A percentile compares a stretch with the other conserved stretches of the same genome.
These are phyloP conservation scores for Drosophila bocqueti DNA, from an alignment of 1,140 invertebrate species.

Conservation along the genomic window DNA sequence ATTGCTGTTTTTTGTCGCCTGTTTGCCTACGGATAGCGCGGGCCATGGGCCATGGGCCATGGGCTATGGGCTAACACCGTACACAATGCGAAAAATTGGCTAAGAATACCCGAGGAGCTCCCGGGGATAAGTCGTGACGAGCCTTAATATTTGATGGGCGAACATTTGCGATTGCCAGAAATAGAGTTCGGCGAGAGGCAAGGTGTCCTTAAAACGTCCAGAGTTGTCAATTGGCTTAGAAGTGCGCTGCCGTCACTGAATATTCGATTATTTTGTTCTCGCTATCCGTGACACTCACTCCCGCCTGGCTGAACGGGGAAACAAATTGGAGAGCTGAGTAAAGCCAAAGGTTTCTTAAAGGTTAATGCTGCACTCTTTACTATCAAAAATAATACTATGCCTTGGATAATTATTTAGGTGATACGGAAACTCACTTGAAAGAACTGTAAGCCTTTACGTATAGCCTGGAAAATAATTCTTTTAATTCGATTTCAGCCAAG, in stretches of 20 bases:
- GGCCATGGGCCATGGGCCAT: not conserved
- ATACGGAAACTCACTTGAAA: not conserved
- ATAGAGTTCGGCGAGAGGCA: not conserved
- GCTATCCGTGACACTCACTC: not conserved
- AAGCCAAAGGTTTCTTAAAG: not conserved
- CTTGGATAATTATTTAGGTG: no score
- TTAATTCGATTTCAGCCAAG: not conserved
- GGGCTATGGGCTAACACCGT: not conserved
- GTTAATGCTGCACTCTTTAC: no score
- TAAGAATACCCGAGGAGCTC: not conserved
- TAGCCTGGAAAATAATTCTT: not conserved
- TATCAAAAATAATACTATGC: not conserved
- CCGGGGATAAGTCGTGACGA: not conserved
- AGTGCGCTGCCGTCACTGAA: slow-evolving; percentile 2
- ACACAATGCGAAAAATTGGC: slow-evolving; percentile 11
- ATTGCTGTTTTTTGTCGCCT: slow-evolving; percentile 7
- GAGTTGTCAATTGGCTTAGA: not conserved
- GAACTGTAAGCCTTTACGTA: not conserved
- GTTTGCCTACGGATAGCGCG: slow-evolving; percentile 27
- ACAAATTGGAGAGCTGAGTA: not conserved
- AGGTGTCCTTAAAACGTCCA: not conserved
- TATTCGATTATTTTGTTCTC: not conserved
- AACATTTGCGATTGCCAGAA: not conserved
- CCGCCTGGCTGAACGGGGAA: not conserved
- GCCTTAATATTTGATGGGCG: slow-evolving; percentile 9